Percentiles rank a stretch among this genome's conserved stretches.
phyloP scores from a whole-genome alignment of 2,888 invertebrate genomes.

The Stenoptilia bipunctidactyla region DNA sequence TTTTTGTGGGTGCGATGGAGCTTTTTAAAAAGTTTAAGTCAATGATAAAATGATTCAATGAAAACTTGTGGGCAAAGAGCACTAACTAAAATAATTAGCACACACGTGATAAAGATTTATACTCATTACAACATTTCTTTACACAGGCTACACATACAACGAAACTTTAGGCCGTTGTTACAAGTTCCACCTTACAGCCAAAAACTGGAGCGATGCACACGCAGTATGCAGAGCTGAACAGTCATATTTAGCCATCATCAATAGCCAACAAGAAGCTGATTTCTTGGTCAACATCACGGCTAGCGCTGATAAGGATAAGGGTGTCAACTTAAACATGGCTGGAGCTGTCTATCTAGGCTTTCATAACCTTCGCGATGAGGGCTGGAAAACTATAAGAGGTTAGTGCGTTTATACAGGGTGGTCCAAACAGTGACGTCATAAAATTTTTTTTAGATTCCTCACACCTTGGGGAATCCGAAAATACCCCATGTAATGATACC shows the following conservation, averaged over 20 bases:
- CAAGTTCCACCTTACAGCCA: constrained; percentile 17
- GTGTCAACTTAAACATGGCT: neutral
- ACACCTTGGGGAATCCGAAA: no score
- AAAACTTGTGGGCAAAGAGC: no score
- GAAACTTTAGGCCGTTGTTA: constrained; percentile 13
- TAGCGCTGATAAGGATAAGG: constrained; percentile 1
- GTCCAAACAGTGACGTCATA: no score
- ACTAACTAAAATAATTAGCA: no score
- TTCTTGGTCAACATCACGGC: constrained; percentile 9
- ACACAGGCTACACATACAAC: constrained; percentile 11
- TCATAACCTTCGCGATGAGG: neutral
- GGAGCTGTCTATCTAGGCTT: constrained; percentile 3
- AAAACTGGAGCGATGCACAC: constrained; percentile 19
- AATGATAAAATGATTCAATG: neutral
- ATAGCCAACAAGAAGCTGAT: constrained; percentile 15
- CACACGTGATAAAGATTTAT: no score
- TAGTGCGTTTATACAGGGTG: no score
- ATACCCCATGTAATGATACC: no score
- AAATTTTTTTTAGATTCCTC: no score
- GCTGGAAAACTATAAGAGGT: constrained; percentile 4
- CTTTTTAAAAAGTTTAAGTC: neutral
- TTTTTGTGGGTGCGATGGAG: no score
- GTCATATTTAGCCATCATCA: constrained; percentile 16
- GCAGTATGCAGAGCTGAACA: constrained; percentile 16
- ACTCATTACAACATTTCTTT: neutral